Base-by-base conservation (phyloP, 2,888 invertebrate genomes). In the Molorchus minor region DNA sequence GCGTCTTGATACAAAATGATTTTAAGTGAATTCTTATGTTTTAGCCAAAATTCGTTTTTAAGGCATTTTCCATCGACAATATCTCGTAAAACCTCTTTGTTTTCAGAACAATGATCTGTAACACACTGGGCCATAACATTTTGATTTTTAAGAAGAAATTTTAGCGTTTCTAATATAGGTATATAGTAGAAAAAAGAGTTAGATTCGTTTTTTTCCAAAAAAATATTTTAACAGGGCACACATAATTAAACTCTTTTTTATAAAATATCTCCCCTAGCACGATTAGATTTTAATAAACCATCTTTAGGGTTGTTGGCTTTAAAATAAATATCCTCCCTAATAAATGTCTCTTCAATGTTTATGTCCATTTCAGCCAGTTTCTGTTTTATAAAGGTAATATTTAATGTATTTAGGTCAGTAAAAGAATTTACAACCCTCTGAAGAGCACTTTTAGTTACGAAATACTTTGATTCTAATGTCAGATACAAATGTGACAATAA, bases 1-100 rank as follows among this genome's bases (percentile, higher is more conserved):
- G 67, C 68, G 64, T 74, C 72, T 64, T 74, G 73, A 64, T 68
- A 75, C 13, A 75, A 38, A 40, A 74, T 69, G 1, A 53, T 29
- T 52, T n/a, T n/a, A n/a, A n/a, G 16, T 15, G 16, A 3, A 13
- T n/a, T 38, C 8, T 15, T 15, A 38, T 38, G 4, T 13, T 38
- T 17, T 8, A 8, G 10, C 5, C 15, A 38, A 38, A 15, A 38
- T 16, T 38, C 17, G 17, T 16, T 16, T 38, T 38, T 38, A 38
- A 38, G 17, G 17, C 15, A 15, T 13, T 7, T 8, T 17, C 38
- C 38, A 15, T 38, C 38, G 10, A 17, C 17, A 7, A 38, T 16
- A 16, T 38, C 10, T 13, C 3, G 1, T 8, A 38, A 38, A 3
- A 38, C 7, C 15, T 15, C 17, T 7, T 38, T 10, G 7, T 8